Conservation (phyloP, 2,797 vertebrate genomes). For the Geotrypetes seraphini region DNA sequence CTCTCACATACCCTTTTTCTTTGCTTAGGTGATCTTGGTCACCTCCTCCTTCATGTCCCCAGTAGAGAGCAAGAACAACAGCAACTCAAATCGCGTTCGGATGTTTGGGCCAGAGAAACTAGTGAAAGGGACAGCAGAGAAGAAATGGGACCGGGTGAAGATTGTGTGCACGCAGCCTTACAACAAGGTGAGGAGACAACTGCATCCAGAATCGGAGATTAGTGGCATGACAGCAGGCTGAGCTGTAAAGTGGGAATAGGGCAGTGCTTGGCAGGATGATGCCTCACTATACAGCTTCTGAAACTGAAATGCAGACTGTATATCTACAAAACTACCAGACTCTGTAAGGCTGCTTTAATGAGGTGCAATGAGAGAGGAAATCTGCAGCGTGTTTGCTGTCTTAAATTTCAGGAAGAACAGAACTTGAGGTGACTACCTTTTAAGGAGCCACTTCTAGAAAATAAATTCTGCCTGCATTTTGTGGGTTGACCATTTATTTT, state of each 20-base stretch:
- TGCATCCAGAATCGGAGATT: no score
- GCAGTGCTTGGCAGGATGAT: not conserved
- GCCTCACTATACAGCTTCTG: no score
- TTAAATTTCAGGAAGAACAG: no score
- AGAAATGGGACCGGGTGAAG: conserved; percentile 82
- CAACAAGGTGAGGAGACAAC: conserved; percentile 57
- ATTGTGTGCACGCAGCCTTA: conserved; percentile 83
- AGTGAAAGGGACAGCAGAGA: conserved; percentile 66
- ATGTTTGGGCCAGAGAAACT: conserved; percentile 72
- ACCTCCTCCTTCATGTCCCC: conserved; percentile 89
- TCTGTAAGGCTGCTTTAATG: no score
- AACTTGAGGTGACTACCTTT: no score
- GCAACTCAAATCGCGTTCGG: conserved; percentile 68
- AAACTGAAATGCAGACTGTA: no score
- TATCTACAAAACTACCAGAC: no score
- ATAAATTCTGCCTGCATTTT: no score
- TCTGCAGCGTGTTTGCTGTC: no score
- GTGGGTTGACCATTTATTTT: no score
- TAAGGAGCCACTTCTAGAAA: no score
- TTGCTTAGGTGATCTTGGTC: conserved; percentile 69
- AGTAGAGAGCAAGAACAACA: conserved; percentile 70
- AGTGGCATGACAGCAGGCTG: not conserved
- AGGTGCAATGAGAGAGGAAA: no score
- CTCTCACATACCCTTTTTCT: not conserved
- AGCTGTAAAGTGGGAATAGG: fast-evolving